Evolutionary conservation across 2,113 vertebrate genomes (phyloP), one percentile per base, ranked within the genome.

Genomic region (Varanus komodoensis): DNA sequence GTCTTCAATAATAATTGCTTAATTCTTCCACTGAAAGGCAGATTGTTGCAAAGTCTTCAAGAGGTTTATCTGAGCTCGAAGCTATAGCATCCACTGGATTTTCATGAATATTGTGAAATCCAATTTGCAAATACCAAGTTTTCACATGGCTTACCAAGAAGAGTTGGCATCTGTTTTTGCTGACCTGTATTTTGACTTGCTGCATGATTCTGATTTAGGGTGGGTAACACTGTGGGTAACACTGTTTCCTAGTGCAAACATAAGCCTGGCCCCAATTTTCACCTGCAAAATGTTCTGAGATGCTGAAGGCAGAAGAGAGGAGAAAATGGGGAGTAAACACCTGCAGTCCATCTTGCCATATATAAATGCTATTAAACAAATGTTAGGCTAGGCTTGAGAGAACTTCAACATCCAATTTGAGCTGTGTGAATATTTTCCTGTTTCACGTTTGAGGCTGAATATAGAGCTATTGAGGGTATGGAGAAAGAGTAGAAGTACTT

Each of bases 151-250:
- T 82, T 89, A 87, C 67, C 86, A 89, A 90, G 79, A 88, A 93
- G 75, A 88, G 92, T 81, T 89, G 87, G 87, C 69, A 0, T 87
- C 4, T 0, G 92, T 94, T 92, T 94, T 44, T 91, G 67, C 84
- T 95, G 94, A 95, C 94, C 94, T 93, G 90, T 95, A 93, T 93
- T 95, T 94, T 4, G 86, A 87, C 64, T 92, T 90, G 81, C 83
- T 86, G 79, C 84, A 89, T 38, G 91, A 94, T 90, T 91, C 7
- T 8, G 0, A 61, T 85, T 71, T 68, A 87, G 87, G 82, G 54
- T 1, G 11, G 94, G 38, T 91, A 89, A 6, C 74, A 81, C 29
- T 88, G n/a, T 0, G 82, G 88, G 91, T 91, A 48, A 71, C 87
- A 17, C n/a, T 75, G 61, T 78, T 87, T 78, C 79, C 64, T 91